Base-by-base conservation (phyloP, 37 sponge, comb jelly and placozoan genomes). In the Theonella swinhoei region DNA sequence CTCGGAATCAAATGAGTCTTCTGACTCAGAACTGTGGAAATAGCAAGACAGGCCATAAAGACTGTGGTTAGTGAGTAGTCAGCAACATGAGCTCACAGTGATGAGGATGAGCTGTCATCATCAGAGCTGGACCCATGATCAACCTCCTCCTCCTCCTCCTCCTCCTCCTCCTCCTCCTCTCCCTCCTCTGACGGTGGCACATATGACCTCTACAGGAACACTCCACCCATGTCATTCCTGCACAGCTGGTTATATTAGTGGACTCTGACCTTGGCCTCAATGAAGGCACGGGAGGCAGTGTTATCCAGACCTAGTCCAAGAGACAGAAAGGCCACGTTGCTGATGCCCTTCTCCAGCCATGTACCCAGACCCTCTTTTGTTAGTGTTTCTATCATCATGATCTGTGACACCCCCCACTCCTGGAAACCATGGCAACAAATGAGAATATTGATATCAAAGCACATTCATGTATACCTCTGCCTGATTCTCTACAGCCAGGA, bases 291-390 rank as follows among this genome's bases (percentile, higher is more conserved):
- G 5, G 90, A 82, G 8, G 77, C 87, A 23, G 31, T 59, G 32
- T 89, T 93, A 54, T 77, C 82, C 24, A 93, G 47, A 1, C 89
- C 93, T 14, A 88, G 74, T 3, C 82, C 89, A 30, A 93, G 24
- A 42, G 82, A 78, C 76, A 93, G 42, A 41, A 54, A 85, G 4
- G 89, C 93, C 39, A 93, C 90, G 62, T 93, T 93, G 34, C 74
- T 77, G 59, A 93, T 85, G 38, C 93, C 93, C 72, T 81, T 80
- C 67, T 85, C 86, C 42, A 90, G 73, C 91, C 91, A 90, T 31
- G n/a, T 68, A 26, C 70, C 26, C 24, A 90, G 81, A 9, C 73
- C 81, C 26, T 90, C 91, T 19, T 76, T 75, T 28, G 91, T 81
- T 62, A 90, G 64, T 0, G 86, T 90, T 23, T 81, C 86, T 11